Evolutionary conservation across 2,113 vertebrate genomes (phyloP), one percentile per base, ranked within the genome.

Genomic region (Zapornia atra): DNA sequence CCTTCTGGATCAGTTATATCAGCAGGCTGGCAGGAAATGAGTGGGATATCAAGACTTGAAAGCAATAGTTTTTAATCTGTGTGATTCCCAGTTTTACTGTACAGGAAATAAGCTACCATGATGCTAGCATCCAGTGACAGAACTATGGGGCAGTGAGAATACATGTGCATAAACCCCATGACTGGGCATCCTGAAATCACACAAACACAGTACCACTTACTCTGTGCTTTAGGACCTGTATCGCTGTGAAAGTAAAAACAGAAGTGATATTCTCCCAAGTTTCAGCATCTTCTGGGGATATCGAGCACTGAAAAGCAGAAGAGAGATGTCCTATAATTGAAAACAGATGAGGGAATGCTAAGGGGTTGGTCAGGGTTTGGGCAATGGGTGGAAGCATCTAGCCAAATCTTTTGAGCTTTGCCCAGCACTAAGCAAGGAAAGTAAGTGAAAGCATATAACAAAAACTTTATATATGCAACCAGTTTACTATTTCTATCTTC

Each of bases 11-110:
- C 46, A 3, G 63, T 94, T 95, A 36, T 94, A 94, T 94, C 89
- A 96, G 85, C 91, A 93, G 75, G 19, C 88, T 94, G 86, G 78
- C 80, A 96, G 96, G 94, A 97, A 97, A 97, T 96, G 96, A 97
- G 68, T 81, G 59, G 82, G 89, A 94, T 88, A 97, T 90, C 91
- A 94, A 92, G 90, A 90, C 69, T 21, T 89, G 91, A 95, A 96
- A 94, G 91, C 57, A 93, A 90, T 82, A 94, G 90, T 90, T 97
- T 96, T 86, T 95, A 97, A 97, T 96, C 96, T 96, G 38, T 18
- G 5, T 48, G 56, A 88, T 92, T 92, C 77, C 63, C 57, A 53
- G 70, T 91, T 92, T 95, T 90, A 87, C 61, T 6, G 1, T 77
- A 78, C 65, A 69, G 44, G 63, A 95, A 86, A 94, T 96, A 66